These are phyloP conservation scores for Leptinotarsa tumamoca DNA, from an alignment of 2,888 invertebrate species.

Conservation along the genomic window DNA sequence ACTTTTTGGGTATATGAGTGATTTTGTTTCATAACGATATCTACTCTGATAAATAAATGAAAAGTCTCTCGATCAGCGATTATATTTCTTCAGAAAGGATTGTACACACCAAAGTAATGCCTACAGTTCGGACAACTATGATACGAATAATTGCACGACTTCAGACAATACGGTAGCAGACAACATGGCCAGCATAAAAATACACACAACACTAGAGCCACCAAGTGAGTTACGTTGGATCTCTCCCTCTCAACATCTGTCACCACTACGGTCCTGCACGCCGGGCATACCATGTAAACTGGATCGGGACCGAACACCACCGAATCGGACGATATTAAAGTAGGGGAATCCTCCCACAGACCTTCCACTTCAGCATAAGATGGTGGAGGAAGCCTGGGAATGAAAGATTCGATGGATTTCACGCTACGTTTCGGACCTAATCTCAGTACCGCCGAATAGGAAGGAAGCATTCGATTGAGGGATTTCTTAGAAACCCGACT, in stretches of 20 bases:
- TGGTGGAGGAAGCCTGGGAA: slow-evolving; percentile 54
- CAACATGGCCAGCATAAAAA: slow-evolving; percentile 66
- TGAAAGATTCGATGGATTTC: slow-evolving; percentile 46
- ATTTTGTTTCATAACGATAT: too few species aligned
- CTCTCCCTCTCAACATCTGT: slow-evolving; percentile 58
- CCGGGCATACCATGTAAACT: slow-evolving; percentile 59
- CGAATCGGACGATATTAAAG: slow-evolving; percentile 46
- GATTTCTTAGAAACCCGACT: slow-evolving; percentile 22
- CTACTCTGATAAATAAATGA: too few species aligned
- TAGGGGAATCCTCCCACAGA: slow-evolving; percentile 49
- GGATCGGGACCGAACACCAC: slow-evolving; percentile 62
- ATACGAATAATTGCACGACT: slow-evolving; percentile 62
- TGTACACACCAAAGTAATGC: slow-evolving; percentile 62
- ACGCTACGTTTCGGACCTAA: slow-evolving; percentile 49
- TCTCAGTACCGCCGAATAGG: slow-evolving; percentile 61
- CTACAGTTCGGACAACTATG: slow-evolving; percentile 63
- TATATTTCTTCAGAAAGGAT: slow-evolving; percentile 56
- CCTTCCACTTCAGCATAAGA: slow-evolving; percentile 56
- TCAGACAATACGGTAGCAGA: slow-evolving; percentile 63
- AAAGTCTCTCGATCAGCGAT: background rate
- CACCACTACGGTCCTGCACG: slow-evolving; percentile 59
- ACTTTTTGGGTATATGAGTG: too few species aligned
- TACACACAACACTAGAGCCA: slow-evolving; percentile 62
- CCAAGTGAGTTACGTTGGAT: slow-evolving; percentile 60
- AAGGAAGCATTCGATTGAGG: slow-evolving; percentile 51